Evolutionary conservation across 1,140 invertebrate genomes (phyloP).

Genomic region (Maniola jurtina): DNA sequence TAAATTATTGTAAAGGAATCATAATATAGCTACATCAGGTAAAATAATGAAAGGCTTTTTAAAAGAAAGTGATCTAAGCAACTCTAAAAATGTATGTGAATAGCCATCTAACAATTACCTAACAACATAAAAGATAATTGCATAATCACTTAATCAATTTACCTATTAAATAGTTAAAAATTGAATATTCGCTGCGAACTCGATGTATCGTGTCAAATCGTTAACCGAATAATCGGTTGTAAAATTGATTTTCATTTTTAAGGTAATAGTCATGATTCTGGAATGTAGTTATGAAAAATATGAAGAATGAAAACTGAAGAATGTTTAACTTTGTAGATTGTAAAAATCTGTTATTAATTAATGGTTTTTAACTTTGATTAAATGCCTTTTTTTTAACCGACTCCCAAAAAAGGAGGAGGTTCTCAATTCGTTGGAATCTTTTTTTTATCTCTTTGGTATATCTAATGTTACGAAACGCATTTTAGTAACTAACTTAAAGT

Average conservation of each 20-base stretch:
- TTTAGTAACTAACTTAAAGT: too few species aligned
- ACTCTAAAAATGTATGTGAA: background rate
- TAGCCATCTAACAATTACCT: background rate
- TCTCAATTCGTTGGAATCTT: too few species aligned
- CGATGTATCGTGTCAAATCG: conserved; percentile 40
- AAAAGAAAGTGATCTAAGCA: background rate
- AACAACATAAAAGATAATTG: conserved; percentile 16
- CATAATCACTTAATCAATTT: conserved; percentile 26
- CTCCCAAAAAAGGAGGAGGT: too few species aligned
- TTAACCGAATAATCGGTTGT: conserved; percentile 46
- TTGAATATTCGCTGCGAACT: conserved; percentile 31
- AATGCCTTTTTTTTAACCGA: too few species aligned
- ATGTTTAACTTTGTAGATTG: too few species aligned
- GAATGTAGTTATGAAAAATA: background rate
- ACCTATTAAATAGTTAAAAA: conserved; percentile 9
- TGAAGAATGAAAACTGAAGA: background rate
- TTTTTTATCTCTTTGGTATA: too few species aligned
- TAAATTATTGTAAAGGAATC: too few species aligned
- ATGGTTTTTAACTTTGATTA: too few species aligned
- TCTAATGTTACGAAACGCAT: too few species aligned
- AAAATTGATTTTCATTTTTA: conserved; percentile 38
- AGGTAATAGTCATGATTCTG: conserved; percentile 1
- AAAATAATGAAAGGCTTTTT: background rate
- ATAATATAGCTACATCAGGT: too few species aligned
- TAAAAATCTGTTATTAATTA: too few species aligned